phyloP scores from a whole-genome alignment of 2,797 vertebrate genomes.

The Natrix natrix region DNA sequence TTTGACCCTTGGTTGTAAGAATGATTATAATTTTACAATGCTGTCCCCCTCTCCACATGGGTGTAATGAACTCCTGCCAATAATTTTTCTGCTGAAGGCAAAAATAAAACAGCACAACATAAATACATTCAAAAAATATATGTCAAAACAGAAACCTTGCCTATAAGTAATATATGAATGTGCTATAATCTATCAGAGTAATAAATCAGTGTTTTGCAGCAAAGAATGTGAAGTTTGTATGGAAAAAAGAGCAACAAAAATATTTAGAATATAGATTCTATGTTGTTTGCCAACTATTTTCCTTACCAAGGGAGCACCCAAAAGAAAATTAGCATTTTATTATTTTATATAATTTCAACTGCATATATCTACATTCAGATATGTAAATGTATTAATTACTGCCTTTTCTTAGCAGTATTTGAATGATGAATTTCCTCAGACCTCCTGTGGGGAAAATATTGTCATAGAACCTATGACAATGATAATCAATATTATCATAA shows the following conservation, averaged over 20 bases:
- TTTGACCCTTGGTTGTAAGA: neutral
- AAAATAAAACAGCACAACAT: neutral
- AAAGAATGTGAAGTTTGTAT: neutral
- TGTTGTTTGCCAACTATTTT: conserved; percentile 2
- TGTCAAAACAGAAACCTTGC: neutral
- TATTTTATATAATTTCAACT: neutral
- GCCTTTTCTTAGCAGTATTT: neutral
- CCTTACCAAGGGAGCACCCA: neutral
- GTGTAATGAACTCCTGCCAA: neutral
- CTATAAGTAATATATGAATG: conserved; percentile 15
- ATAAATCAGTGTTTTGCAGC: conserved; percentile 13
- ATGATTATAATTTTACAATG: neutral
- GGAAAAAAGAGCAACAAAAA: neutral
- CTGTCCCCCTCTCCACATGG: neutral
- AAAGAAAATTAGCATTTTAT: neutral
- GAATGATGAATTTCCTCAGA: neutral
- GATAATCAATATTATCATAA: neutral
- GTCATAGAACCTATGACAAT: neutral
- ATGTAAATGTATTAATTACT: neutral
- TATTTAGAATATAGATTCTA: neutral
- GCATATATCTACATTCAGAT: neutral
- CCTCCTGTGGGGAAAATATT: neutral
- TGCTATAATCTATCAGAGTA: neutral
- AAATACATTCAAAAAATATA: conserved; percentile 5
- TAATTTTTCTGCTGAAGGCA: neutral